Percentiles rank a stretch among this genome's conserved stretches.
Evolutionary conservation across 2,113 vertebrate genomes (phyloP).

Genomic region (Oxyura jamaicensis): DNA sequence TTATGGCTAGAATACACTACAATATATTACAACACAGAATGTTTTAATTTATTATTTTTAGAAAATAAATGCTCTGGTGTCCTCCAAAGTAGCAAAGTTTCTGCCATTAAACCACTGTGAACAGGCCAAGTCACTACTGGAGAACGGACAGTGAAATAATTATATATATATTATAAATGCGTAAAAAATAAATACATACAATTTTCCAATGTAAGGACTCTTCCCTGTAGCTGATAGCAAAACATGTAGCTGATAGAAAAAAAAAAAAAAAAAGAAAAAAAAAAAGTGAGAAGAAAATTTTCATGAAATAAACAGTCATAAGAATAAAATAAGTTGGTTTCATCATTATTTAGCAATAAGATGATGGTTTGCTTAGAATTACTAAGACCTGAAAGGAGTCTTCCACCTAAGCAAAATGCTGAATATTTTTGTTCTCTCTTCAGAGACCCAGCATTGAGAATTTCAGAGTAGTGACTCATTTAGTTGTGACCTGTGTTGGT

Average conservation of each 20-base stretch:
- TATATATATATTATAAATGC: no score
- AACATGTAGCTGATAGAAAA: neutral
- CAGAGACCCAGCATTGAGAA: neutral
- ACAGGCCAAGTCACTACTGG: neutral
- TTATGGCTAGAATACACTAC: neutral
- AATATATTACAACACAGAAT: neutral
- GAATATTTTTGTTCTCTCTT: neutral
- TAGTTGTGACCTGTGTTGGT: neutral
- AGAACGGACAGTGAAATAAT: neutral
- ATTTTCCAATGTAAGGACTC: neutral
- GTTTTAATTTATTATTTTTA: neutral
- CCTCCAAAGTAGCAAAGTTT: neutral
- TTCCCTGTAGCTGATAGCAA: neutral
- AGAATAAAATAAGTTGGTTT: neutral
- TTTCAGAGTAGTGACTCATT: neutral
- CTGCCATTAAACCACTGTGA: neutral
- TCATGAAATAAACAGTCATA: neutral
- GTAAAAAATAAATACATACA: fast-evolving
- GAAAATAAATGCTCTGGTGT: neutral
- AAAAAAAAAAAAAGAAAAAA: neutral
- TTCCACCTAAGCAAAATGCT: neutral
- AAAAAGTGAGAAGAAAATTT: neutral
- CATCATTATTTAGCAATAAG: neutral
- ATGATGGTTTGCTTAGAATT: neutral
- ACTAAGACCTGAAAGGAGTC: neutral